Evolutionary conservation across 2,797 vertebrate species (phyloP).

Genomic region (Trachops cirrhosus): DNA sequence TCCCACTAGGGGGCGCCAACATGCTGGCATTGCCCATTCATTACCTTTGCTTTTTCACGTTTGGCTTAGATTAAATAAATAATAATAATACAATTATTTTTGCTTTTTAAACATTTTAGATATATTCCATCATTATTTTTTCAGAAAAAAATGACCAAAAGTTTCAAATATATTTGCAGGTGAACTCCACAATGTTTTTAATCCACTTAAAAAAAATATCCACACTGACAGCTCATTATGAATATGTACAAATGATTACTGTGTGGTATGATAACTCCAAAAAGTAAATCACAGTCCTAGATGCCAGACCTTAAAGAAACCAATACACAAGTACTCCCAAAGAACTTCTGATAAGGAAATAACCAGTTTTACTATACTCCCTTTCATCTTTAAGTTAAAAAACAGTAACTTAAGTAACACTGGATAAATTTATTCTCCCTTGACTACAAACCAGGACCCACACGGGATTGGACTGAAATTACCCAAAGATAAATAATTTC

Average conservation of each 20-base stretch:
- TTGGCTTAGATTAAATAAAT: not conserved
- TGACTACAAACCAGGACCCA: not conserved
- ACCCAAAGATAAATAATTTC: not conserved
- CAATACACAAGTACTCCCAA: not conserved
- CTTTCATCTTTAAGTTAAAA: not conserved
- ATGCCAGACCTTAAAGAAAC: not conserved
- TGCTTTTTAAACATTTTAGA: not conserved
- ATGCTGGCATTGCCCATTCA: not conserved
- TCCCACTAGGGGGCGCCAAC: not conserved
- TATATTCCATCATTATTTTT: not conserved
- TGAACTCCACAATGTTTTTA: not conserved
- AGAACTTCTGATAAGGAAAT: constrained; percentile 26
- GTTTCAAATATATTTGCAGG: not conserved
- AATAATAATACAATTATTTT: not conserved
- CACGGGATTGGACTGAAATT: not conserved
- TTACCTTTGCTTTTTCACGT: not conserved
- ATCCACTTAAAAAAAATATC: not conserved
- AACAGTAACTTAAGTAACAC: not conserved
- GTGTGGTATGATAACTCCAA: not conserved
- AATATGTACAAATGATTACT: not conserved
- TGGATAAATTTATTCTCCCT: not conserved
- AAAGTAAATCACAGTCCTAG: not conserved
- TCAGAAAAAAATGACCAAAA: not conserved
- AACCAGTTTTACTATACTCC: not conserved
- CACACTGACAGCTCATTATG: not conserved